These are phyloP conservation scores for Crossocerus cetratus DNA, from an alignment of 2,888 invertebrate species.

Conservation along the genomic window DNA sequence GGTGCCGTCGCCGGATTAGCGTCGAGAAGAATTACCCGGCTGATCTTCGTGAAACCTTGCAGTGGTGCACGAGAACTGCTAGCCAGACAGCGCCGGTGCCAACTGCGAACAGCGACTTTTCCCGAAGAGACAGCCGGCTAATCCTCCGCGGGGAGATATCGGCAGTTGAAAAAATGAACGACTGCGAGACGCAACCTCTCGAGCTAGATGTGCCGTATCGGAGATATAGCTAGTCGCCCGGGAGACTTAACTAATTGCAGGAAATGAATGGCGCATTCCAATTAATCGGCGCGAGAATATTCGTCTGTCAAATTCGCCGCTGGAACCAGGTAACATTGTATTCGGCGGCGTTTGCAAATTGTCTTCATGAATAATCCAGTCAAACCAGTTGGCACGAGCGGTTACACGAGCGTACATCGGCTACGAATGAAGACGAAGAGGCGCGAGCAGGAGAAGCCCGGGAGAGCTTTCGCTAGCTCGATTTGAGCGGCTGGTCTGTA, in stretches of 20 bases:
- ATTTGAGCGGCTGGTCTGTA: constrained; percentile 48
- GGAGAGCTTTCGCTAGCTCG: constrained; percentile 51
- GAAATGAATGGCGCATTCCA: constrained; percentile 2
- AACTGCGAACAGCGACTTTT: constrained; percentile 6
- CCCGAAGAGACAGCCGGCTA: background rate
- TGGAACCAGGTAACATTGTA: constrained; percentile 8
- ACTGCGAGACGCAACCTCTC: no score
- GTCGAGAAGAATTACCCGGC: constrained; percentile 49
- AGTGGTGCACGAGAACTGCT: constrained; percentile 4
- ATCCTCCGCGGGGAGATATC: no score
- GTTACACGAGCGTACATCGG: constrained; percentile 22
- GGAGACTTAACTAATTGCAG: no score
- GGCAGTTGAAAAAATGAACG: no score
- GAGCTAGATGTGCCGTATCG: no score
- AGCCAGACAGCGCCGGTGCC: no score
- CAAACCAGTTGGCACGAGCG: constrained; percentile 24
- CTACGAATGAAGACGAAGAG: constrained; percentile 39
- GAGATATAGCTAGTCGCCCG: no score
- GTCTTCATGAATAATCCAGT: constrained; percentile 39
- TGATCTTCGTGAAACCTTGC: constrained; percentile 51
- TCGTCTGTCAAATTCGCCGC: constrained; percentile 1
- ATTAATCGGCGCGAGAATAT: background rate
- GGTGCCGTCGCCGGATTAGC: constrained; percentile 49
- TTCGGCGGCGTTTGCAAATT: constrained; percentile 18
- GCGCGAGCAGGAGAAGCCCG: constrained; percentile 24